Percentiles rank a stretch among this genome's conserved stretches.
These are phyloP conservation scores for Micrastur ruficollis DNA, from an alignment of 2,797 vertebrate genomes.

Conservation along the genomic window DNA sequence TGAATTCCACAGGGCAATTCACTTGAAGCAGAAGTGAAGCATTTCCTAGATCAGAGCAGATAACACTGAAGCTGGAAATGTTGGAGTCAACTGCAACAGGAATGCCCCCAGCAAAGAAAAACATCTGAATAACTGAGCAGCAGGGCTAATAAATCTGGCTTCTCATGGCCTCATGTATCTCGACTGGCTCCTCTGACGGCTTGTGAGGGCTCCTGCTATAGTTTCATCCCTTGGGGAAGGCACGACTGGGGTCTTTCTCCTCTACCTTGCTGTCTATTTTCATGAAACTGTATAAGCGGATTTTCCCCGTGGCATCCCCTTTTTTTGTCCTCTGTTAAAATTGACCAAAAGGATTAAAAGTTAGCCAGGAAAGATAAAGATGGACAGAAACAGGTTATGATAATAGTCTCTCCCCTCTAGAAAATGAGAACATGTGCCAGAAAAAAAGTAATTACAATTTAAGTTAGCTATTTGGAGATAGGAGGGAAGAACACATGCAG, in stretches of 20 bases:
- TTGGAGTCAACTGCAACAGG: neutral
- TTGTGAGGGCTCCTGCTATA: neutral
- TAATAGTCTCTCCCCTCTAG: neutral
- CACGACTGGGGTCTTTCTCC: neutral
- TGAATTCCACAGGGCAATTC: neutral
- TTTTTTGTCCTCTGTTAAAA: neutral
- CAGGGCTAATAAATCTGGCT: neutral
- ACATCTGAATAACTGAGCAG: neutral
- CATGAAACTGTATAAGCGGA: neutral
- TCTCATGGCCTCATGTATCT: neutral
- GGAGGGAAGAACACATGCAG: neutral
- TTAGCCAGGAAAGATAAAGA: conserved; percentile 1
- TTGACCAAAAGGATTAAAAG: neutral
- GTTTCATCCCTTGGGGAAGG: neutral
- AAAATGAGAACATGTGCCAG: conserved; percentile 24
- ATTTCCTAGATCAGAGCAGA: conserved; percentile 12
- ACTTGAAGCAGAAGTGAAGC: neutral
- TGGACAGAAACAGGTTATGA: neutral
- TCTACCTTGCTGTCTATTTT: neutral
- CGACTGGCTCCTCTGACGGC: neutral
- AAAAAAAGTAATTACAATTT: conserved; percentile 8
- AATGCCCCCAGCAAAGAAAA: neutral
- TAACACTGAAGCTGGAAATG: neutral
- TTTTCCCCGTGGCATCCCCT: neutral
- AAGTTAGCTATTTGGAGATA: conserved; percentile 28